Percentiles rank a stretch among this genome's conserved stretches.
These are phyloP conservation scores for Drosophila serrata DNA, from an alignment of 1,140 invertebrate genomes.

Conservation along the genomic window DNA sequence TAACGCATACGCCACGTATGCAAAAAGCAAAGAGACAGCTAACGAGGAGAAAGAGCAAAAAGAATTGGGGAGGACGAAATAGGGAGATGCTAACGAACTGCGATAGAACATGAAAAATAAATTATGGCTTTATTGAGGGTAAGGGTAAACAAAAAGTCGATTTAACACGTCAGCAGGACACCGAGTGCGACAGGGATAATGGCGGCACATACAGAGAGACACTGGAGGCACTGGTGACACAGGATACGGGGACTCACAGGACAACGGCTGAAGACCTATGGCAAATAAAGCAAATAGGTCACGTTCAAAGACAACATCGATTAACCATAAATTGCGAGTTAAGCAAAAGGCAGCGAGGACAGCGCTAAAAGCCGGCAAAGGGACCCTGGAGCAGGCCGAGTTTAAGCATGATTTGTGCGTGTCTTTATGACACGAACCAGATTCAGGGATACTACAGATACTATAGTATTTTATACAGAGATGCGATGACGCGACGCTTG, in stretches of 20 bases:
- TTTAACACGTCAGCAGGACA: conserved; percentile 83
- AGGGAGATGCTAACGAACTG: conserved; percentile 63
- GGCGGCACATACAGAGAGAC: conserved; percentile 38
- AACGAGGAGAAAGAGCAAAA: conserved; percentile 30
- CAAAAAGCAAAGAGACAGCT: conserved; percentile 48
- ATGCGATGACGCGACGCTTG: conserved; percentile 45
- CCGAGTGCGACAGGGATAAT: conserved; percentile 62
- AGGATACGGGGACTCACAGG: conserved; percentile 21
- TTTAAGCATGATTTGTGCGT: conserved; percentile 82
- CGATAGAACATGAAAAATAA: conserved; percentile 82
- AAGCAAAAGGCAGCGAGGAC: conserved; percentile 81
- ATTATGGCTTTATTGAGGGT: conserved; percentile 82
- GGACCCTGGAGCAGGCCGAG: conserved; percentile 40
- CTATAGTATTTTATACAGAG: conserved; percentile 15
- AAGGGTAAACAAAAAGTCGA: conserved; percentile 84
- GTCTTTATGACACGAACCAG: conserved; percentile 75
- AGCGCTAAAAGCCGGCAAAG: conserved; percentile 30
- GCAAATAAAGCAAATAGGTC: conserved; percentile 84
- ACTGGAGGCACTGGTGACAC: conserved; percentile 8
- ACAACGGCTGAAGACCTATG: conserved; percentile 48
- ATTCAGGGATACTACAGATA: conserved; percentile 38
- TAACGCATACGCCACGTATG: conserved; percentile 49
- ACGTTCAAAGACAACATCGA: conserved; percentile 85
- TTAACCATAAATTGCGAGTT: conserved; percentile 85
- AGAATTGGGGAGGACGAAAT: not conserved